Evolutionary conservation across 2,113 vertebrate species (phyloP).

Genomic region (Myrmecobius fasciatus): DNA sequence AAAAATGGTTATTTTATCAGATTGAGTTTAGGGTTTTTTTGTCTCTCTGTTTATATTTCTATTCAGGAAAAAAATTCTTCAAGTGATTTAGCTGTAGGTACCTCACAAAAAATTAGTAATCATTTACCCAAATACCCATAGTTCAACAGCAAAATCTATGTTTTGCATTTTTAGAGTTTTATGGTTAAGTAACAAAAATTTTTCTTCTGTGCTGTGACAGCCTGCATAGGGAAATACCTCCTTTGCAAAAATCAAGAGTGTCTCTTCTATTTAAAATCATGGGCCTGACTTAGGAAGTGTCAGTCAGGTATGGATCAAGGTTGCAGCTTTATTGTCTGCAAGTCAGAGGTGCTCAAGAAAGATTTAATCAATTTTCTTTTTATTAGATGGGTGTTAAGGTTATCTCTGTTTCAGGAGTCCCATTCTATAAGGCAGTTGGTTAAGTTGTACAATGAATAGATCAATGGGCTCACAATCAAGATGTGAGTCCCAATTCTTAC

Average conservation of each 20-base stretch:
- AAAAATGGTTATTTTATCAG: neutral
- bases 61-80: neutral
- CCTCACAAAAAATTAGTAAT: neutral
- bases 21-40: neutral
- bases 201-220: too few species aligned
- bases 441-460: neutral
- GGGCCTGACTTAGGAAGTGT: neutral
- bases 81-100: constrained; percentile 12
- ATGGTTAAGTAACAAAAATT: too few species aligned
- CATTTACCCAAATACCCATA: neutral
- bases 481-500: neutral
- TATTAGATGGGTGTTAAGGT: neutral
- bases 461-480: neutral
- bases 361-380: neutral
- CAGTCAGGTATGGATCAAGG: neutral
- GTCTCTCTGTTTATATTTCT: neutral
- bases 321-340: neutral
- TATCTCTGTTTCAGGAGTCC: neutral
- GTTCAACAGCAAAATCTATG: neutral
- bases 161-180: neutral
- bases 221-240: too few species aligned
- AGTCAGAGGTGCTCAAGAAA: neutral
- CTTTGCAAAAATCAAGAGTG: neutral
- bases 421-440: neutral
- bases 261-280: neutral